Evolutionary conservation across 2,113 vertebrate species (phyloP).

Genomic region (Atlantisia rogersi): DNA sequence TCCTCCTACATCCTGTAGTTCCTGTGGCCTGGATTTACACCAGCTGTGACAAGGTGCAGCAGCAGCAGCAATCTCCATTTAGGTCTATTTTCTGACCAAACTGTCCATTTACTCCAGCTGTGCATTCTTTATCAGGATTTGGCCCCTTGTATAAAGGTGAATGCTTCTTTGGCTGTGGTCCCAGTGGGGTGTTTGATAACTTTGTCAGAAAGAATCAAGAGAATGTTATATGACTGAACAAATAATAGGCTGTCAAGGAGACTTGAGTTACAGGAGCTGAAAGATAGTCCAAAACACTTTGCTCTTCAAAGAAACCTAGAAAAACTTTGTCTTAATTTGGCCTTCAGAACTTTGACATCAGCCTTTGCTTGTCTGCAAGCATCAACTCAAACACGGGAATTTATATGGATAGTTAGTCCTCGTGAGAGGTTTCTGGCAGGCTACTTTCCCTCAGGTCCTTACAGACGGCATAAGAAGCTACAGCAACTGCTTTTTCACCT

Average conservation of each 20-base stretch:
- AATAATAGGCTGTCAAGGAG: conserved; percentile 62
- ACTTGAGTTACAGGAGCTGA: conserved; percentile 28
- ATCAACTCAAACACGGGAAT: conserved; percentile 18
- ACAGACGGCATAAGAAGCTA: not conserved
- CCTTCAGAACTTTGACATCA: conserved; percentile 46
- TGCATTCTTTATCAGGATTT: conserved; percentile 8
- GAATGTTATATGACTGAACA: conserved; percentile 38
- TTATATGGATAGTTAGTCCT: conserved; percentile 7
- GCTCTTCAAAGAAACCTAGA: conserved; percentile 31
- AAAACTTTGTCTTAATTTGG: conserved; percentile 47
- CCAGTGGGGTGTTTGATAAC: conserved; percentile 17
- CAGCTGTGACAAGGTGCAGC: not conserved
- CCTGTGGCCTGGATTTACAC: not conserved
- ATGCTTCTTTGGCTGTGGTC: conserved; percentile 14
- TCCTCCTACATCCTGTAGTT: not conserved
- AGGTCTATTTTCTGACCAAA: not conserved
- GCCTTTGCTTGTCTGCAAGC: conserved; percentile 31
- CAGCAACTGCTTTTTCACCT: not conserved
- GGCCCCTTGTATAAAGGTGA: conserved; percentile 19
- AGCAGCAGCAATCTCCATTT: conserved; percentile 11
- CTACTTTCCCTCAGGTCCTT: not conserved
- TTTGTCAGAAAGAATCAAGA: conserved; percentile 49
- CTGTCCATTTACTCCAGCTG: not conserved
- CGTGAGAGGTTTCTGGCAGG: not conserved
- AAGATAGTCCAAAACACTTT: not conserved